phyloP scores from a whole-genome alignment of 2,113 vertebrate species.

The Gobiocypris rarus region DNA sequence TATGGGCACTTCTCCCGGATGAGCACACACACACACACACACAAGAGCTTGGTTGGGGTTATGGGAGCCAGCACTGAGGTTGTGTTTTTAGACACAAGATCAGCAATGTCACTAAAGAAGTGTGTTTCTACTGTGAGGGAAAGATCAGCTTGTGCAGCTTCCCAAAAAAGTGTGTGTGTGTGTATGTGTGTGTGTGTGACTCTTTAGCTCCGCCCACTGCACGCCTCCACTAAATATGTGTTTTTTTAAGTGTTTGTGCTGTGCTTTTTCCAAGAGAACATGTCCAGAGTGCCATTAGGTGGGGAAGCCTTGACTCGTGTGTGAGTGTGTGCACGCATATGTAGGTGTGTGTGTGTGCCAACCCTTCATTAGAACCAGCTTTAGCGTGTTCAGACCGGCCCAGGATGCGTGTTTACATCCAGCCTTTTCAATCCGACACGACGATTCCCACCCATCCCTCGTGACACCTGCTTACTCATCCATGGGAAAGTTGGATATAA shows the following conservation, averaged over 20 bases:
- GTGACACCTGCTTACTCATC: constrained; percentile 61
- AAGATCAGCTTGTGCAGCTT: no score
- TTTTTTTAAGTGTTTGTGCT: background rate
- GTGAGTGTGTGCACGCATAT: constrained; percentile 43
- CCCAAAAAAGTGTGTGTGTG: no score
- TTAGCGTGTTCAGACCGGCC: constrained; percentile 75
- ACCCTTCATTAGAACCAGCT: constrained; percentile 59
- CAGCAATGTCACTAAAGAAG: no score
- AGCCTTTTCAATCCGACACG: constrained; percentile 64
- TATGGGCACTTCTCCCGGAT: no score
- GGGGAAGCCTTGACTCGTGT: constrained; percentile 26
- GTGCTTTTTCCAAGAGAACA: background rate
- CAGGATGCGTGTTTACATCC: constrained; percentile 74
- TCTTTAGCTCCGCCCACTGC: no score
- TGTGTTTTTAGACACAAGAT: no score
- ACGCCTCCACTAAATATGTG: no score
- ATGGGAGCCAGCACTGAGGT: no score
- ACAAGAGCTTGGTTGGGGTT: no score
- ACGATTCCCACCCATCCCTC: constrained; percentile 70
- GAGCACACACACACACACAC: no score
- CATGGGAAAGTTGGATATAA: constrained; percentile 43
- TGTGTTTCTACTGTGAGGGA: no score
- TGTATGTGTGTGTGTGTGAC: no score
- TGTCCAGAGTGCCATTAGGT: background rate
- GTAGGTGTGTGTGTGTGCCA: constrained; percentile 55